Conservation (phyloP, 2,888 invertebrate species). For the Callinectes sapidus region DNA sequence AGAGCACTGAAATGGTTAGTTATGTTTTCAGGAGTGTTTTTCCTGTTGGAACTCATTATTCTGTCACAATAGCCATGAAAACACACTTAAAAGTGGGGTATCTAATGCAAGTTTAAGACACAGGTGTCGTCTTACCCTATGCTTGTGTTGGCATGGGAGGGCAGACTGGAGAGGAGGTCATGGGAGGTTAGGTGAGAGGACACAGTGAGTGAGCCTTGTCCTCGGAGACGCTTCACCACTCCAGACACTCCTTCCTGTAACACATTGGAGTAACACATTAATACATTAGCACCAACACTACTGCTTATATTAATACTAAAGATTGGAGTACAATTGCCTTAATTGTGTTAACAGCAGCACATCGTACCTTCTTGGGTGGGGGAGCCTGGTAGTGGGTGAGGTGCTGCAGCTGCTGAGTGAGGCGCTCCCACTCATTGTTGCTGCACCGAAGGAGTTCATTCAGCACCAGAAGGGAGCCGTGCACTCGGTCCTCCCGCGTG, state of each 20-base stretch:
- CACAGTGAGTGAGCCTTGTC: constrained; percentile 47
- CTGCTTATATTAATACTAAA: too few relatives aligned
- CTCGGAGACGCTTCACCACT: constrained; percentile 69
- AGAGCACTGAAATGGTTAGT: too few relatives aligned
- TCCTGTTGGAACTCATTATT: too few relatives aligned
- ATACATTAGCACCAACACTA: neutral
- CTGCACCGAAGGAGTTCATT: constrained; percentile 95
- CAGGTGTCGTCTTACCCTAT: constrained; percentile 50
- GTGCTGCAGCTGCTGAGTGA: constrained; percentile 85
- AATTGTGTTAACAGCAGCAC: neutral
- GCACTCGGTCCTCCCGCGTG: constrained; percentile 91
- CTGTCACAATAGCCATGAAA: too few relatives aligned
- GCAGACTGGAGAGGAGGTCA: constrained; percentile 63
- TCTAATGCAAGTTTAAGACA: too few relatives aligned
- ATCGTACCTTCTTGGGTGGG: constrained; percentile 63
- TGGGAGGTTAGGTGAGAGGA: constrained; percentile 45
- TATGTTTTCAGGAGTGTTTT: too few relatives aligned
- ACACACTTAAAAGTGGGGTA: too few relatives aligned
- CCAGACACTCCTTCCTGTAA: constrained; percentile 67
- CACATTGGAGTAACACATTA: neutral
- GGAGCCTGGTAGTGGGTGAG: constrained; percentile 72
- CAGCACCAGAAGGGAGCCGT: constrained; percentile 92
- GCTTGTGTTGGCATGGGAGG: constrained; percentile 57
- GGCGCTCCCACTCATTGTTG: constrained; percentile 90
- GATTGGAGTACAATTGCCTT: too few relatives aligned